Base-by-base conservation (phyloP, 2,113 vertebrate species). In the Cinclus cinclus region DNA sequence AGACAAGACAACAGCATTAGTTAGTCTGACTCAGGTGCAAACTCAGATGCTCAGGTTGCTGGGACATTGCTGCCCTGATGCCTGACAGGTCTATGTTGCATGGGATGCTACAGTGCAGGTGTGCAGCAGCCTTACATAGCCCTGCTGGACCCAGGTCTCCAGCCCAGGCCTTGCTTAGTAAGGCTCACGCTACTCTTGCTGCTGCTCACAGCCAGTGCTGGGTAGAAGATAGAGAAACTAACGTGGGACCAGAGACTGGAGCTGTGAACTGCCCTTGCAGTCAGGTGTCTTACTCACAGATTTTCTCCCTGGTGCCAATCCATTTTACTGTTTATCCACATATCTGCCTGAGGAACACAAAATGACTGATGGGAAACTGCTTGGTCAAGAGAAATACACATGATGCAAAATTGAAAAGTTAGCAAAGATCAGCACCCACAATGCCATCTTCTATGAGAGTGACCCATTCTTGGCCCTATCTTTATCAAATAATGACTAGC, bases 51-150 rank as follows among this genome's bases (percentile, higher is more conserved):
- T 50, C 15, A 37, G 11, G 2, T 0, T 20, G 37, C 19, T 1
- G 4, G 4, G 21, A 44, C 0, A 0, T 10, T 42, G 9, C 19
- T 55, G n/a, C 10, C 1, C 2, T 56, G 47, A 6, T 35, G 55
- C 11, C 19, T 79, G 52, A 7, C 8, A 17, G 31, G 22, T 75
- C 22, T 24, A 0, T 37, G 28, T 7, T 41, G 7, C 25, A 25
- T 4, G 5, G 17, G 9, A 18, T n/a, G 42, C n/a, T 74, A 1
- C 8, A 21, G 21, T 4, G 28, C 27, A 65, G 14, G 12, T 11
- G 30, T 60, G 41, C 27, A 49, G 15, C 49, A 28, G 8, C 44
- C 41, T 55, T 8, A 13, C 18, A n/a, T 23, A n/a, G 42, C 7
- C 2, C 17, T 17, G 3, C 17, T 14, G 23, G 7, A 22, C 6